Conservation (phyloP, 2,797 vertebrate species). For the Channa striata region DNA sequence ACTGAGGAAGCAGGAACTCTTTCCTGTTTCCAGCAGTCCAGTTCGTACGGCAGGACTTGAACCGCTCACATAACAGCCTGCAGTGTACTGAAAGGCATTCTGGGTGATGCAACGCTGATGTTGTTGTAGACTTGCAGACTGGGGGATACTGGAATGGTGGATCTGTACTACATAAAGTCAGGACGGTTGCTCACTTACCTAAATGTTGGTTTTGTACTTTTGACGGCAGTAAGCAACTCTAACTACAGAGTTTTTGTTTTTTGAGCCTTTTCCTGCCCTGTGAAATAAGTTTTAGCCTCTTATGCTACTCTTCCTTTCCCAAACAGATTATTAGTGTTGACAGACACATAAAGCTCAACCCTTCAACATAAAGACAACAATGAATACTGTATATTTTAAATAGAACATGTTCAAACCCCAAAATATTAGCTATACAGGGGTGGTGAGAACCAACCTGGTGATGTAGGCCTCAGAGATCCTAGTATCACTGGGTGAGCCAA, state of each 20-base stretch:
- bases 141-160: conserved; percentile 14
- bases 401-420: neutral
- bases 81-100: neutral
- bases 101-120: conserved; percentile 17
- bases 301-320: no score
- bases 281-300: no score
- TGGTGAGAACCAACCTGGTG: conserved; percentile 84
- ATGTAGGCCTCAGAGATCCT: conserved; percentile 90
- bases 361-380: neutral
- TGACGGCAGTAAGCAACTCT: neutral
- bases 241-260: neutral
- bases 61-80: neutral
- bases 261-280: no score
- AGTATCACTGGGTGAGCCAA: conserved; percentile 90
- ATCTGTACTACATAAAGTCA: conserved; percentile 27
- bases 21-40: neutral
- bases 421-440: neutral
- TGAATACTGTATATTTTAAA: neutral
- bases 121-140: neutral
- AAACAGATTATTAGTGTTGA: no score
- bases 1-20: no score
- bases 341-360: no score
- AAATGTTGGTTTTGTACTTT: neutral
- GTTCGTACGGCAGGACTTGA: conserved; percentile 1
- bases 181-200: neutral